Conservation (phyloP, 1,140 invertebrate species). For the Steinernema khuongi region DNA sequence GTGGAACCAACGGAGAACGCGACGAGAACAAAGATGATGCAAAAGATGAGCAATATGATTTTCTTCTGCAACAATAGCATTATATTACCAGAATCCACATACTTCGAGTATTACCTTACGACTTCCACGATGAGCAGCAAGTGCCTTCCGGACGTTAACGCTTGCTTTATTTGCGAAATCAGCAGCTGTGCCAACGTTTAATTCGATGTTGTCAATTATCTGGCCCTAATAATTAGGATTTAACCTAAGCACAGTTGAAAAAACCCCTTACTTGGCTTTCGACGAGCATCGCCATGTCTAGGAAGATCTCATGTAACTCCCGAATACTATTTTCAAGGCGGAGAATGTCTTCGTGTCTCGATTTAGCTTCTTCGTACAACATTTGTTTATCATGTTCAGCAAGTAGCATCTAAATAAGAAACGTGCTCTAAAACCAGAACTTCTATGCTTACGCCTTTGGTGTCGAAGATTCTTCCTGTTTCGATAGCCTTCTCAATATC, state of each 20-base stretch:
- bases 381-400: conserved; percentile 97
- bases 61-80: conserved; percentile 11
- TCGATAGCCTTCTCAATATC: conserved; percentile 97
- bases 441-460: conserved; percentile 86
- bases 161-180: conserved; percentile 3
- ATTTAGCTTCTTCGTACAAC: conserved; percentile 80
- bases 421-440: neutral
- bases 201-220: conserved; percentile 6
- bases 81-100: neutral
- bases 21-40: conserved; percentile 15
- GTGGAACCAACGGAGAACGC: neutral
- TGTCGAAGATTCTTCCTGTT: conserved; percentile 91
- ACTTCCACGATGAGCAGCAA: neutral
- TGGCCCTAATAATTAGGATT: neutral
- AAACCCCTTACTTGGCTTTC: conserved; percentile 76
- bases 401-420: conserved; percentile 75
- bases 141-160: neutral
- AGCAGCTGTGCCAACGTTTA: neutral
- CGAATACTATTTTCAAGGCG: conserved; percentile 95
- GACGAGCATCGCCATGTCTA: conserved; percentile 95
- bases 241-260: neutral
- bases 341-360: conserved; percentile 89
- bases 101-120: neutral
- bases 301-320: conserved; percentile 97
- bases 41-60: neutral